A percentile compares a stretch with the other conserved stretches of the same genome.
Evolutionary conservation across 2,113 vertebrate species (phyloP).

Genomic region (Salvelinus fontinalis): DNA sequence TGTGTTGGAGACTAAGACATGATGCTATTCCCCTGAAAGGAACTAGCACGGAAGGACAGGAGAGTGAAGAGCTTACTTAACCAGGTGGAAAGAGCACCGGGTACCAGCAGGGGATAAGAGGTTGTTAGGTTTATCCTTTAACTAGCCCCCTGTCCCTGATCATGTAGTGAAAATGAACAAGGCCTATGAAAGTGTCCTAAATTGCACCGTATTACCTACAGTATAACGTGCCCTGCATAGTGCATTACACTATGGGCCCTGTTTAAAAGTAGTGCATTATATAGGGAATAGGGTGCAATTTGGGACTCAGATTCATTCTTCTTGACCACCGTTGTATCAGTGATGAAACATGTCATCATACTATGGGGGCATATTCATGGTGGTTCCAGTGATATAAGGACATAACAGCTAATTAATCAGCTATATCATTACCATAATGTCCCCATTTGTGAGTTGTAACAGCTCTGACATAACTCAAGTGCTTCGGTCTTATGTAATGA

Average conservation of each 20-base stretch:
- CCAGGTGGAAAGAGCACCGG: slow-evolving; percentile 15
- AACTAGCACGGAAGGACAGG: slow-evolving; percentile 16
- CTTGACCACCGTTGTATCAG: slow-evolving; percentile 43
- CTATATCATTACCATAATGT: slow-evolving; percentile 26
- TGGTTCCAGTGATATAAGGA: neutral
- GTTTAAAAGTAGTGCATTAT: too few relatives aligned
- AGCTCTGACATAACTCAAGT: slow-evolving; percentile 16
- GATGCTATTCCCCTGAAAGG: slow-evolving; percentile 18
- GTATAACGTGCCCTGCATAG: neutral
- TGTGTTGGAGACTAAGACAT: slow-evolving; percentile 22
- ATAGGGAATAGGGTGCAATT: too few relatives aligned
- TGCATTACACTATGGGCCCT: too few relatives aligned
- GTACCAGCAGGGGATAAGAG: slow-evolving; percentile 8
- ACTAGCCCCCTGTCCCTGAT: slow-evolving; percentile 11
- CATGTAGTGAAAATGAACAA: slow-evolving; percentile 14
- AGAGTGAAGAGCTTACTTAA: neutral
- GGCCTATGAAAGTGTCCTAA: too few relatives aligned
- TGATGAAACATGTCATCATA: slow-evolving; percentile 15
- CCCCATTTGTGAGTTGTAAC: slow-evolving; percentile 8
- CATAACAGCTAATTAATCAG: slow-evolving; percentile 19
- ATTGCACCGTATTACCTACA: slow-evolving; percentile 14
- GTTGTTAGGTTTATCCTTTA: neutral
- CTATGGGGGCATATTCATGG: neutral
- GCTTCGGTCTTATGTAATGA: slow-evolving; percentile 46
- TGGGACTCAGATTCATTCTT: slow-evolving; percentile 9